Evolutionary conservation across 2,888 invertebrate species (phyloP).

Genomic region (Eupithecia insigniata): DNA sequence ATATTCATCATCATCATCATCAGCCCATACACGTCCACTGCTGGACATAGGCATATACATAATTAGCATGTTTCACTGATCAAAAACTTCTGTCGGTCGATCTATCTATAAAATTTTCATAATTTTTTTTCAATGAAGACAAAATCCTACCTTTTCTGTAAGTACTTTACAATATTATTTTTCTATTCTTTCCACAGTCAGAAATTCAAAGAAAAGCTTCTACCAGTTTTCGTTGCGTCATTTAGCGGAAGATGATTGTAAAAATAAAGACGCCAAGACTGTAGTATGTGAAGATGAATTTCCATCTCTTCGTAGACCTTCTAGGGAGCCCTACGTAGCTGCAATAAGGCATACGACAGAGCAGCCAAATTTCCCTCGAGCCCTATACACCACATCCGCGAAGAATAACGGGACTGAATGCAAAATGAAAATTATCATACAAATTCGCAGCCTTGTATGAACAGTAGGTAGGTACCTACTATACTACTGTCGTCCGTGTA

Average conservation of each 20-base stretch:
- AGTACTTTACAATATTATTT: not conserved
- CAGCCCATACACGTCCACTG: too few species aligned
- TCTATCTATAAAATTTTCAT: too few species aligned
- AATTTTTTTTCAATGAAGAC: too few species aligned
- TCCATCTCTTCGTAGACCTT: conserved; percentile 27
- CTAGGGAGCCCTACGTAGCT: conserved; percentile 43
- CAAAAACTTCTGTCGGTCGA: too few species aligned
- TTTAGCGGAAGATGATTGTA: not conserved
- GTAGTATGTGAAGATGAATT: conserved; percentile 32
- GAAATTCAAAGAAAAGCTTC: not conserved
- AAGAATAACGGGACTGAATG: conserved; percentile 79
- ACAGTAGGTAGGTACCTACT: conserved; percentile 54
- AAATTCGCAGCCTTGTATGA: conserved; percentile 80
- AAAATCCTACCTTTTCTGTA: not conserved
- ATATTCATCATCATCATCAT: too few species aligned
- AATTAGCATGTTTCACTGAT: too few species aligned
- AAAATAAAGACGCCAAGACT: conserved; percentile 12
- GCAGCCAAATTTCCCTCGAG: conserved; percentile 79
- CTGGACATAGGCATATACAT: too few species aligned
- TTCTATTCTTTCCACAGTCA: not conserved
- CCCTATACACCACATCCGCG: conserved; percentile 77
- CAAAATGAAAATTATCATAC: conserved; percentile 84
- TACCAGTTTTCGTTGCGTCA: not conserved
- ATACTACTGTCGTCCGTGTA: conserved; percentile 71
- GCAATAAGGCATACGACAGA: conserved; percentile 66